Percentiles rank a stretch among this genome's conserved stretches.
phyloP scores from a whole-genome alignment of 2,113 vertebrate genomes.

The Coptodon bakossiorum region DNA sequence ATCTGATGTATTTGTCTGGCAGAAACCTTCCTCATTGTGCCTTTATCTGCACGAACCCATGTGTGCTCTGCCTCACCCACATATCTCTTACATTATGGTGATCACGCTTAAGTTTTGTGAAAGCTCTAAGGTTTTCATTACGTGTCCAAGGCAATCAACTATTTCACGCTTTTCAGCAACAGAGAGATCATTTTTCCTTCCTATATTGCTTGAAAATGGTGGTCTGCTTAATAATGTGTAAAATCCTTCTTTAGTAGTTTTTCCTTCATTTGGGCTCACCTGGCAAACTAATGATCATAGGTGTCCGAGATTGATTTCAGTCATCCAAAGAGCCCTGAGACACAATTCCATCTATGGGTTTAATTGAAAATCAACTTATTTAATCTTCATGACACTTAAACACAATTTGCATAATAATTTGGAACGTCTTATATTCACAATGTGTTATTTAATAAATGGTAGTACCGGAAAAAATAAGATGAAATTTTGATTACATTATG shows the following conservation, averaged over 20 bases:
- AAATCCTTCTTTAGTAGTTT: not conserved
- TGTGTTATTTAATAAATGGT: no score
- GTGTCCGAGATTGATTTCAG: not conserved
- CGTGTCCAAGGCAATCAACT: not conserved
- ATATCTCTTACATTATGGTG: not conserved
- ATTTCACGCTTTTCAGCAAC: not conserved
- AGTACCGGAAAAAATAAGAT: no score
- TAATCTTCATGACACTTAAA: not conserved
- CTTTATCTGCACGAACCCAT: not conserved
- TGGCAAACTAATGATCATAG: not conserved
- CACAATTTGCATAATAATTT: not conserved
- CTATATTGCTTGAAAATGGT: not conserved
- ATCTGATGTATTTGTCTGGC: not conserved
- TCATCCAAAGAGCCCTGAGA: not conserved
- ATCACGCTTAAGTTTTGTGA: not conserved
- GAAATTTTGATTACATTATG: no score
- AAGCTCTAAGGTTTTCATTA: not conserved
- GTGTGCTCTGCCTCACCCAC: not conserved
- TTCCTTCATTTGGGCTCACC: not conserved
- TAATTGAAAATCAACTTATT: not conserved
- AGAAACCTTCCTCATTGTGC: not conserved
- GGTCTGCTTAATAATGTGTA: not conserved
- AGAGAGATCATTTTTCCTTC: not conserved
- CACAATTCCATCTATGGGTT: not conserved
- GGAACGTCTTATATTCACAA: not conserved